Percentiles rank a stretch among this genome's conserved stretches.
These are phyloP conservation scores for Eremobia ochroleuca DNA, from an alignment of 2,888 invertebrate species.

Conservation along the genomic window DNA sequence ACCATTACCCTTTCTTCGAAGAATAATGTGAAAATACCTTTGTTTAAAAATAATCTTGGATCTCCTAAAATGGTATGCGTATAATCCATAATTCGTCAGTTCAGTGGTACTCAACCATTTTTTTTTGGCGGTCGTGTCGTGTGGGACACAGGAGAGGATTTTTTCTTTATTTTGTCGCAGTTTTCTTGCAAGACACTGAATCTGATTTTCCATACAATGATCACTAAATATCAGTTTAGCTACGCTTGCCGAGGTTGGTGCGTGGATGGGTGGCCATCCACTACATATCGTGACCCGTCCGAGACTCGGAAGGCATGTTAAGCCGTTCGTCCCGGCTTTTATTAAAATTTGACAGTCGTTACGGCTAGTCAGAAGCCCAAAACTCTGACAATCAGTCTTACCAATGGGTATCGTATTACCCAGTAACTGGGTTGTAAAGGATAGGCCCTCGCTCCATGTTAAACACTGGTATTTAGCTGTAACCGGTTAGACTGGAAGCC, in stretches of 20 bases:
- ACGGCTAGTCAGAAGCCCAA: background rate
- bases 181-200: too few relatives aligned
- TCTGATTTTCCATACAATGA: background rate
- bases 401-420: background rate
- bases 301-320: background rate
- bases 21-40: slow-evolving; percentile 24
- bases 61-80: slow-evolving; percentile 37
- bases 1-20: slow-evolving; percentile 33
- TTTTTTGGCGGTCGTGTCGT: too few relatives aligned
- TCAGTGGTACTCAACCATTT: slow-evolving; percentile 23
- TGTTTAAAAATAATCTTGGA: slow-evolving; percentile 36
- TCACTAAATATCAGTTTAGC: background rate
- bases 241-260: background rate
- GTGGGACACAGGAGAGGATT: too few relatives aligned
- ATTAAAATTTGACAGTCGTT: background rate
- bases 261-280: background rate
- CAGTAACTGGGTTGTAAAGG: background rate
- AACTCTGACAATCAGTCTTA: background rate
- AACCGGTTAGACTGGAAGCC: background rate
- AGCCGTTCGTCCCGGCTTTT: background rate
- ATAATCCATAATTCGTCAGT: slow-evolving; percentile 46
- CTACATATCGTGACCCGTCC: background rate
- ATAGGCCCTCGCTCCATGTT: background rate
- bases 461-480: background rate
- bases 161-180: background rate